phyloP scores from a whole-genome alignment of 2,888 invertebrate genomes.

The Hedychridium roseum region DNA sequence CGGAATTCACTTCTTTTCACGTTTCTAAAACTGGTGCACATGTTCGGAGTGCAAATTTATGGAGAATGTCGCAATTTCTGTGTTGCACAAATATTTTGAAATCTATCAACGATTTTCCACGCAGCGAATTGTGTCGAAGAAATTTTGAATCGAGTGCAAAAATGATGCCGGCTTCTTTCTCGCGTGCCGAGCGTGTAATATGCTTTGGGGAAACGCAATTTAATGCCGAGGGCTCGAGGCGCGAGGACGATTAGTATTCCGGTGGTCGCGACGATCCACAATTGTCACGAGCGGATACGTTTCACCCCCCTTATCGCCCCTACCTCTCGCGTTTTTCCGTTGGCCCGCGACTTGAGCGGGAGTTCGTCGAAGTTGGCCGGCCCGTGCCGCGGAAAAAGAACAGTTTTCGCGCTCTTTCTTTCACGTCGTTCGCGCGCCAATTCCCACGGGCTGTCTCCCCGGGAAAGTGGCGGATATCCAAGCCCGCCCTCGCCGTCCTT shows the following conservation, averaged over 20 bases:
- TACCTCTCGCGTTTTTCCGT: not conserved
- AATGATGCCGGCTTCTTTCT: not conserved
- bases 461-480: not conserved
- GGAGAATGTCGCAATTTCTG: no score
- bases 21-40: no score
- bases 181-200: not conserved
- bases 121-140: no score
- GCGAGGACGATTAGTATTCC: conserved; percentile 42
- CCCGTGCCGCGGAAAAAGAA: no score
- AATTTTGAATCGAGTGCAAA: not conserved
- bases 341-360: not conserved
- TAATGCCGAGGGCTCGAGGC: conserved; percentile 17
- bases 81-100: no score
- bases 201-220: conserved; percentile 16
- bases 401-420: no score
- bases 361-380: not conserved
- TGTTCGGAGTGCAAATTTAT: no score
- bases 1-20: no score
- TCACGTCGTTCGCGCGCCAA: no score
- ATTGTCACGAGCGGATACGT: conserved; percentile 27
- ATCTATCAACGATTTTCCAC: no score
- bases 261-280: conserved; percentile 15
- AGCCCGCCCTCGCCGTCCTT: no score
- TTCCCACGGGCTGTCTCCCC: no score
- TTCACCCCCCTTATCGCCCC: conserved; percentile 2